Evolutionary conservation across 1,140 invertebrate species (phyloP).

Genomic region (Eueides isabella): DNA sequence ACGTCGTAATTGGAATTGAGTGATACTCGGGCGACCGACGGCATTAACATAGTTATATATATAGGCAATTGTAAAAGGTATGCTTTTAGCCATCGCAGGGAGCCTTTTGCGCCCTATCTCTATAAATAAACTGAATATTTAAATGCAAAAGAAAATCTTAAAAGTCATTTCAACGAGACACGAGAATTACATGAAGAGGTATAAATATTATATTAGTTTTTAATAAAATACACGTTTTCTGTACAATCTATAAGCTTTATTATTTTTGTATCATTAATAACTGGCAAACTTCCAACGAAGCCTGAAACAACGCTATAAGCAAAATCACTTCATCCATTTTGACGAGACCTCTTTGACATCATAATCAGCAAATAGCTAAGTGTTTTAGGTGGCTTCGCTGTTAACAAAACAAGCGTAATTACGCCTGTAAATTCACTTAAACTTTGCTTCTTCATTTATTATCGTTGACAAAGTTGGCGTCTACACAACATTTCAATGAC

Average conservation of each 20-base stretch:
- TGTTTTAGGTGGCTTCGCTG: slow-evolving; percentile 26
- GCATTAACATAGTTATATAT: slow-evolving; percentile 21
- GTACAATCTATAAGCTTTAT: neutral
- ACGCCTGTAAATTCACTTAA: neutral
- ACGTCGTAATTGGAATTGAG: slow-evolving; percentile 36
- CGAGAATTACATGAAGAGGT: too few relatives aligned
- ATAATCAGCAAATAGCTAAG: slow-evolving; percentile 36
- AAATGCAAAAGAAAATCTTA: neutral
- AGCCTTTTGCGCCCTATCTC: neutral
- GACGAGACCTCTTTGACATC: slow-evolving; percentile 43
- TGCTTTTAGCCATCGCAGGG: slow-evolving; percentile 12
- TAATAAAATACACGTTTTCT: too few relatives aligned
- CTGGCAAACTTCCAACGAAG: slow-evolving; percentile 24
- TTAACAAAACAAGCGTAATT: slow-evolving; percentile 25
- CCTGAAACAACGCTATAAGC: slow-evolving; percentile 20
- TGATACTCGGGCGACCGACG: slow-evolving; percentile 21
- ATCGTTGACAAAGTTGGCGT: slow-evolving; percentile 2
- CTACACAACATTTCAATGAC: neutral
- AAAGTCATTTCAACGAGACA: neutral
- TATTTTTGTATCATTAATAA: neutral
- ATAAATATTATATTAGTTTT: too few relatives aligned
- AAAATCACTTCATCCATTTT: slow-evolving; percentile 28
- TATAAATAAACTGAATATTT: slow-evolving; percentile 4
- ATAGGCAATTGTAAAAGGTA: slow-evolving; percentile 12
- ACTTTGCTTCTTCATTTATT: slow-evolving; percentile 14